Conservation (phyloP, 2,113 vertebrate genomes). For the Suricata suricatta region DNA sequence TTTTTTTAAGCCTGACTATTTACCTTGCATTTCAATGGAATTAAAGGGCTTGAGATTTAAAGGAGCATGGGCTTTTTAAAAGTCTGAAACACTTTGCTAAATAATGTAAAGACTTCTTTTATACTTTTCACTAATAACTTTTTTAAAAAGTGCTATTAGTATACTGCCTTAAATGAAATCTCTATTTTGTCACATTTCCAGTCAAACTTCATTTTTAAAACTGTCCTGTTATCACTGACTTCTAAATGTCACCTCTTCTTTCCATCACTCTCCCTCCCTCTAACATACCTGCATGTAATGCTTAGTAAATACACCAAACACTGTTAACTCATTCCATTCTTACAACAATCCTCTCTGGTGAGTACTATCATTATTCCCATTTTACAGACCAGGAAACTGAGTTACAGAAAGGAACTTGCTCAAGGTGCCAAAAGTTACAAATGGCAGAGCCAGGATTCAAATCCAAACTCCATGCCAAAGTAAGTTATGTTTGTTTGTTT, state of each 20-base stretch:
- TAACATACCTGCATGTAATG: neutral
- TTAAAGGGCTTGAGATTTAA: neutral
- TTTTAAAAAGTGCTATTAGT: neutral
- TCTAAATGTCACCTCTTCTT: neutral
- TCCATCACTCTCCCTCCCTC: neutral
- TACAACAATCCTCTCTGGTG: neutral
- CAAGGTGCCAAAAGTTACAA: slow-evolving; percentile 1
- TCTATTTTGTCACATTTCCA: neutral
- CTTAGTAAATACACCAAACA: neutral
- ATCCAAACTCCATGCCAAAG: neutral
- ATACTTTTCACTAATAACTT: neutral
- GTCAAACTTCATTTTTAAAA: neutral
- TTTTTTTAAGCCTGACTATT: neutral
- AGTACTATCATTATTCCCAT: neutral
- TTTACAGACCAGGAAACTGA: neutral
- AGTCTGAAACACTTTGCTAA: neutral
- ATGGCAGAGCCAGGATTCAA: slow-evolving; percentile 25
- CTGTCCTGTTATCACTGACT: neutral
- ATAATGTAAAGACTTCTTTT: neutral
- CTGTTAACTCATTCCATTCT: neutral
- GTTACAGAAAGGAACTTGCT: neutral
- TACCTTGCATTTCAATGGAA: slow-evolving; percentile 29
- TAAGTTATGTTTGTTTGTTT: neutral
- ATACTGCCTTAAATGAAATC: neutral
- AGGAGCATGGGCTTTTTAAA: neutral